A percentile compares a stretch with the other conserved stretches of the same genome.
phyloP scores from a whole-genome alignment of 2,888 invertebrate genomes.

The Taenaris catops region DNA sequence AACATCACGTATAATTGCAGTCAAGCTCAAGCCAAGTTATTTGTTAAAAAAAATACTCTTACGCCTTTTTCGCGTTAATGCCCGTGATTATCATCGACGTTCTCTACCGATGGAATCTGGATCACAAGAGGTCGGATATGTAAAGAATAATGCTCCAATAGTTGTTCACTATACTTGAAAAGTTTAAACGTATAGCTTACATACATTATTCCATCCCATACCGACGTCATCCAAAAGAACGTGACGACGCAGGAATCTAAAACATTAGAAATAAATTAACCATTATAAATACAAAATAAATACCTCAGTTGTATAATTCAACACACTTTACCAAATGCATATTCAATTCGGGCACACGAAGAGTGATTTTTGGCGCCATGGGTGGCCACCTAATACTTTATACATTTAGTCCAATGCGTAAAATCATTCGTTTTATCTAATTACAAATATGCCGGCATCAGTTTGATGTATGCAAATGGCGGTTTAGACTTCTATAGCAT shows the following conservation, averaged over 20 bases:
- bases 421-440: slow-evolving; percentile 13
- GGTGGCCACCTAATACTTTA: slow-evolving; percentile 14
- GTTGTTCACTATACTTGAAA: too few species aligned
- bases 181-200: too few species aligned
- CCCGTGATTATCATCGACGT: too few species aligned
- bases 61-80: too few species aligned
- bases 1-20: too few species aligned
- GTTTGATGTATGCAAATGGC: slow-evolving; percentile 13
- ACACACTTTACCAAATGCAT: slow-evolving; percentile 7
- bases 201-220: too few species aligned
- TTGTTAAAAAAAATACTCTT: too few species aligned
- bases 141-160: too few species aligned
- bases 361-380: slow-evolving; percentile 12
- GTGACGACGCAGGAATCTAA: not conserved
- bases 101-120: too few species aligned
- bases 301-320: slow-evolving; percentile 2
- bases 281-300: slow-evolving; percentile 3
- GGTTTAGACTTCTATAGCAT: slow-evolving; percentile 6
- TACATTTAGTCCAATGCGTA: slow-evolving; percentile 12
- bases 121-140: too few species aligned
- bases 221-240: too few species aligned
- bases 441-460: slow-evolving; percentile 9
- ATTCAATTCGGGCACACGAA: slow-evolving; percentile 6
- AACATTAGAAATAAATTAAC: not conserved
- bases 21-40: too few species aligned